Evolutionary conservation across 2,888 invertebrate species (phyloP), one percentile per base, ranked within the genome.

Genomic region (Elgonia sp.): DNA sequence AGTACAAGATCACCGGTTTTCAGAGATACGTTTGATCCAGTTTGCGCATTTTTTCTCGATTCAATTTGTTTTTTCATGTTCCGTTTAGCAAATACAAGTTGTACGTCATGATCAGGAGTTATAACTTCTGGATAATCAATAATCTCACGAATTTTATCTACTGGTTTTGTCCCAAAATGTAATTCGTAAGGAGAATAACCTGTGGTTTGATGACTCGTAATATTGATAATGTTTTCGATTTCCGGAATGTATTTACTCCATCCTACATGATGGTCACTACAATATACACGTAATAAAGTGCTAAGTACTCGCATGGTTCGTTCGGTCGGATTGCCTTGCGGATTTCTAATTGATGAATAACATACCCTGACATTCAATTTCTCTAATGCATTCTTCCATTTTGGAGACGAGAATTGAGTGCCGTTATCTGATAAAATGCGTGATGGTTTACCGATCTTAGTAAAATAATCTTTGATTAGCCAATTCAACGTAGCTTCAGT

Each of bases 241-340:
- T 77, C 77, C 0, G 46, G 37, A 20, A 84, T 63, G 63, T 50
- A 77, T 69, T 42, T 42, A 29, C 40, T 50, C 84, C 84, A 84
- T 21, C 7, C n/a, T 5, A 70, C 1, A 65, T 84, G 84, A 63
- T 70, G 69, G 8, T 77, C 77, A 9, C 6, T 3, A 55, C 77
- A 77, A 77, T 60, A 84, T 8, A 40, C 18, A 1, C 84, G 14
- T 16, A 84, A 50, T 12, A 70, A 9, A 9, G 39, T 70, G 29
- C 6, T 67, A 39, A 72, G 5, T 67, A 91, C 92, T 29, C 90
- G 60, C 90, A 91, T 92, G 0, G 87, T 84, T 20, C 92, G 37
- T 76, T 92, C 91, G 0, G 87, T 86, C 0, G 89, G 89, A 86
- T 92, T 92, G 0, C 87, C 90, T 18, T 88, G 90, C 0, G 92